These are phyloP conservation scores for Drosophila antonietae DNA, from an alignment of 2,888 invertebrate genomes.

Conservation along the genomic window DNA sequence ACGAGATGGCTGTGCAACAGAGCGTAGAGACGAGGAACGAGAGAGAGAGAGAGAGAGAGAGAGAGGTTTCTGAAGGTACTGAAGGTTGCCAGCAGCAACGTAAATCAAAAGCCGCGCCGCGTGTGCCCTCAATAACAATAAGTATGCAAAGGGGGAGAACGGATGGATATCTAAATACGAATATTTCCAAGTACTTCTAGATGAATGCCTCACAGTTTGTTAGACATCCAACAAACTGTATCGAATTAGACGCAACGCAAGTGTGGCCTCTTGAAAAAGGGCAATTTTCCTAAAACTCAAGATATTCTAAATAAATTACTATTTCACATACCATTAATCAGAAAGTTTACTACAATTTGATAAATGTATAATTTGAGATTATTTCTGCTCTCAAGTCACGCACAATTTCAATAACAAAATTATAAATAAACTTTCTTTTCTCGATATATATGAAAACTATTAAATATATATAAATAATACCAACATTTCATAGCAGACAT, in stretches of 20 bases:
- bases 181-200: constrained; percentile 39
- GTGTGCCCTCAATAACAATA: constrained; percentile 57
- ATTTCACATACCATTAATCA: constrained; percentile 11
- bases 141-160: constrained; percentile 11
- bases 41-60: not conserved
- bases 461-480: not conserved
- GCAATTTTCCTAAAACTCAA: constrained; percentile 24
- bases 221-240: constrained; percentile 34
- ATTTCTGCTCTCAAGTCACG: not conserved
- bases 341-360: constrained; percentile 1
- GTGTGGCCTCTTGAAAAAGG: constrained; percentile 24
- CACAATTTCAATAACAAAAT: not conserved
- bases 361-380: not conserved
- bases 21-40: not conserved
- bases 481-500: not conserved
- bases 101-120: constrained; percentile 58
- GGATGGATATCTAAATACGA: constrained; percentile 24
- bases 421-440: not conserved
- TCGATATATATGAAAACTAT: not conserved
- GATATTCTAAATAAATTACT: constrained; percentile 23
- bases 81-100: constrained; percentile 54
- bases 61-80: constrained; percentile 6
- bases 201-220: constrained; percentile 32
- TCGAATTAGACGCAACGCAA: constrained; percentile 28
- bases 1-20: constrained; percentile 36